A percentile compares a stretch with the other conserved stretches of the same genome.
Evolutionary conservation across 1,140 invertebrate species (phyloP).

Genomic region (Trachymyrmex septentrionalis): DNA sequence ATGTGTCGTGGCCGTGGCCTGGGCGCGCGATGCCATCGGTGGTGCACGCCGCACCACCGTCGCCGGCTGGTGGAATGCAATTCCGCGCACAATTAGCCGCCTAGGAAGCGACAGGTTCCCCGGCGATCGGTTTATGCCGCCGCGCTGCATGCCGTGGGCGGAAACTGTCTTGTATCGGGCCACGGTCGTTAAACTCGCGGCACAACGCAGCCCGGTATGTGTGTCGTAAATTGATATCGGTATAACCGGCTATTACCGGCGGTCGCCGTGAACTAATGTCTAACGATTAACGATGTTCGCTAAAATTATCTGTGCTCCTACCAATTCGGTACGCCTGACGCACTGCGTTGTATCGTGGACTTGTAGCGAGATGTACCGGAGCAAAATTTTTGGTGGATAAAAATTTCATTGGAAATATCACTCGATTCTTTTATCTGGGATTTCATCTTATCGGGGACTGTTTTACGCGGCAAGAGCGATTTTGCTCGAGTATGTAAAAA

Average conservation of each 20-base stretch:
- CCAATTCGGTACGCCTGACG: background rate
- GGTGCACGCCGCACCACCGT: background rate
- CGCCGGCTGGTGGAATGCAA: slow-evolving; percentile 59
- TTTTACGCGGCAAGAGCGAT: background rate
- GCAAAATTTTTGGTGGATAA: background rate
- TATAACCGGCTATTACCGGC: slow-evolving; percentile 19
- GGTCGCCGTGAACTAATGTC: slow-evolving; percentile 39
- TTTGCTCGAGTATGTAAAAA: no score
- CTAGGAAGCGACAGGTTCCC: slow-evolving; percentile 54
- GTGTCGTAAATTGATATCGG: slow-evolving; percentile 52
- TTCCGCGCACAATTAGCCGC: slow-evolving; percentile 62
- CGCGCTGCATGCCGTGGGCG: slow-evolving; percentile 44
- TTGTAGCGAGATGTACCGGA: background rate
- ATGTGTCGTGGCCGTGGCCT: slow-evolving; percentile 76
- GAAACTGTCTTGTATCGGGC: slow-evolving; percentile 54
- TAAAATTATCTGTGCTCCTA: background rate
- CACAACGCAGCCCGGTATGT: background rate
- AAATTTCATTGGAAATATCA: background rate
- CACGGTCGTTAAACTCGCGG: slow-evolving; percentile 58
- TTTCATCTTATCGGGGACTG: no score
- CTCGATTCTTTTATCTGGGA: background rate
- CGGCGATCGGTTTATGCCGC: slow-evolving; percentile 55
- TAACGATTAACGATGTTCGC: slow-evolving; percentile 36
- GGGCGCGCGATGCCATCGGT: slow-evolving; percentile 55
- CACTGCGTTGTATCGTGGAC: background rate